These are phyloP conservation scores for Nysson spinosus DNA, from an alignment of 2,888 invertebrate genomes.

Conservation along the genomic window DNA sequence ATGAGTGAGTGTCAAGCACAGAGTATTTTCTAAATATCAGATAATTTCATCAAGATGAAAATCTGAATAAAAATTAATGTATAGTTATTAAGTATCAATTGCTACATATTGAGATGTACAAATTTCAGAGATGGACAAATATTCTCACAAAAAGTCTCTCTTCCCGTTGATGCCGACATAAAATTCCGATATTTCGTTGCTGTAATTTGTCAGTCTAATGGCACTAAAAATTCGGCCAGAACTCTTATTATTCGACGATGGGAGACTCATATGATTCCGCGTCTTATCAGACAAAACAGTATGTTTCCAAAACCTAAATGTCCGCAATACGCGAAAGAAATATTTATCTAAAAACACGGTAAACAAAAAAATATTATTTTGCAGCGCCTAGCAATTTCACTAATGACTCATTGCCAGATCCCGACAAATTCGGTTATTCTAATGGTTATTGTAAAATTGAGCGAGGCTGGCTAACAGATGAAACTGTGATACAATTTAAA, in stretches of 20 bases:
- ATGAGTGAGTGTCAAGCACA: conserved; percentile 58
- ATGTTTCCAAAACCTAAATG: conserved; percentile 51
- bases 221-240: conserved; percentile 73
- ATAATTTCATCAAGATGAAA: too few species aligned
- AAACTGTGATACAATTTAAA: conserved; percentile 91
- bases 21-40: too few species aligned
- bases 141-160: conserved; percentile 79
- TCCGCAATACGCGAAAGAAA: conserved; percentile 17
- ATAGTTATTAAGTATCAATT: not conserved
- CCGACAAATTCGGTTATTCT: conserved; percentile 84
- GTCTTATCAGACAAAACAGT: conserved; percentile 80
- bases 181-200: conserved; percentile 89
- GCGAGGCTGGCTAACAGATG: conserved; percentile 90
- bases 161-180: conserved; percentile 84
- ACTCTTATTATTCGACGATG: conserved; percentile 85
- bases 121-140: conserved; percentile 66
- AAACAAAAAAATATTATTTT: conserved; percentile 33
- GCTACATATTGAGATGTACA: conserved; percentile 1
- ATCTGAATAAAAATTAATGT: not conserved
- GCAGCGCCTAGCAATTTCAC: conserved; percentile 68
- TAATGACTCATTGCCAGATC: conserved; percentile 75
- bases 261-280: conserved; percentile 88
- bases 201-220: conserved; percentile 81
- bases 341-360: conserved; percentile 16
- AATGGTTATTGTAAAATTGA: conserved; percentile 81